Percentiles rank a stretch among this genome's conserved stretches.
Evolutionary conservation across 2,113 vertebrate genomes (phyloP).

Genomic region (Larimichthys polyactis): DNA sequence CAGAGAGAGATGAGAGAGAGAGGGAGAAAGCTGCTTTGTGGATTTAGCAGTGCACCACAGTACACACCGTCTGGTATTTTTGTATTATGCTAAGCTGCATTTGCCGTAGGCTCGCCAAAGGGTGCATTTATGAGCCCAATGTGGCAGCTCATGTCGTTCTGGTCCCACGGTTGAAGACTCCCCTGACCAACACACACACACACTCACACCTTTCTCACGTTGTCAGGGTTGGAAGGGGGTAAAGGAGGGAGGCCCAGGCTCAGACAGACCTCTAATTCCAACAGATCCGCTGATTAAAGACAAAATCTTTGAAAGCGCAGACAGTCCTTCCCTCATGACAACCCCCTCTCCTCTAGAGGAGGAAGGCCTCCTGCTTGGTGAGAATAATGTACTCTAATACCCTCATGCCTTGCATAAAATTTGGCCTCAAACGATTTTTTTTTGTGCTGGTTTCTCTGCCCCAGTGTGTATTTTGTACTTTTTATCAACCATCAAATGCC

Average conservation of each 20-base stretch:
- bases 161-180: conserved; percentile 39
- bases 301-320: conserved; percentile 73
- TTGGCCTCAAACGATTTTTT: conserved; percentile 12
- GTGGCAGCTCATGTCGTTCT: conserved; percentile 47
- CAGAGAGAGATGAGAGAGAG: conserved; percentile 58
- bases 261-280: conserved; percentile 73
- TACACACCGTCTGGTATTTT: conserved; percentile 77
- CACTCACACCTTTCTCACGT: conserved; percentile 47
- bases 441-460: conserved; percentile 2
- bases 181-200: conserved; percentile 11
- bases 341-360: conserved; percentile 25
- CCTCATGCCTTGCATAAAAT: conserved; percentile 8
- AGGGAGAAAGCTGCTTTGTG: conserved; percentile 76
- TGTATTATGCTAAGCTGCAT: conserved; percentile 80
- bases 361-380: conserved; percentile 45
- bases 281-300: conserved; percentile 71
- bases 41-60: conserved; percentile 69
- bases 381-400: conserved; percentile 56
- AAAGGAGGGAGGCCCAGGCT: conserved; percentile 20
- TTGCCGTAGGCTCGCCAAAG: conserved; percentile 68
- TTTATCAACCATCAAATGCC: background rate
- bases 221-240: conserved; percentile 35
- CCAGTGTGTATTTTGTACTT: background rate
- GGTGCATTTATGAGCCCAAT: conserved; percentile 70
- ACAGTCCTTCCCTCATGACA: conserved; percentile 51